phyloP scores from a whole-genome alignment of 2,113 vertebrate genomes.

The Pseudopipra pipra region DNA sequence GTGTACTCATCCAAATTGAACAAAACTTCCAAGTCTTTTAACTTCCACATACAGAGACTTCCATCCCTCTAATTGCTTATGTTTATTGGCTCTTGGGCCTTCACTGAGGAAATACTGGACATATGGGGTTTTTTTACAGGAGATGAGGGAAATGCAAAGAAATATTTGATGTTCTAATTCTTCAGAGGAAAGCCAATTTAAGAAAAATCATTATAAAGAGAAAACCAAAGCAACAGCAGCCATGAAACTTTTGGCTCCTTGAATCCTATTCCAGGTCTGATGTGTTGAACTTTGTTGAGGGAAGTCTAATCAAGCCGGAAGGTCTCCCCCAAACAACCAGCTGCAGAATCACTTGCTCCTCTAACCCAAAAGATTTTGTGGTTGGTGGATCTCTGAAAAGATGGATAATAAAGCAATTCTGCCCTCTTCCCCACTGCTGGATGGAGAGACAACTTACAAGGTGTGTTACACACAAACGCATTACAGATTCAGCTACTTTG shows the following conservation, averaged over 20 bases:
- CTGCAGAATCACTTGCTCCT: neutral
- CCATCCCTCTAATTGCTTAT: neutral
- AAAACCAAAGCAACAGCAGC: neutral
- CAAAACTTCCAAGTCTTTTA: conserved; percentile 14
- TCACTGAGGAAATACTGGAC: neutral
- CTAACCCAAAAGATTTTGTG: neutral
- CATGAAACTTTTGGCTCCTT: neutral
- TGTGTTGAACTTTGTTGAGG: neutral
- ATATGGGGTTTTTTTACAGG: neutral
- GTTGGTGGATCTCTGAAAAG: neutral
- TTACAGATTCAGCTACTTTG: neutral
- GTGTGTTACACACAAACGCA: neutral
- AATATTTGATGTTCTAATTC: neutral
- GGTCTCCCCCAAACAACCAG: neutral
- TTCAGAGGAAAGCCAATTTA: neutral
- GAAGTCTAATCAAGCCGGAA: neutral
- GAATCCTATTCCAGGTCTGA: neutral
- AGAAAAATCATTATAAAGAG: neutral
- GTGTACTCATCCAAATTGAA: neutral
- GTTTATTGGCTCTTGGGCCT: conserved; percentile 26
- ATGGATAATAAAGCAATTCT: neutral
- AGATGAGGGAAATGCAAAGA: conserved; percentile 15
- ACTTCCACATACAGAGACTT: conserved; percentile 1
- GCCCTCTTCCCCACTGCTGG: neutral
- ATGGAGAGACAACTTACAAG: neutral